These are phyloP conservation scores for Phortica okadai DNA, from an alignment of 2,888 invertebrate genomes.

Conservation along the genomic window DNA sequence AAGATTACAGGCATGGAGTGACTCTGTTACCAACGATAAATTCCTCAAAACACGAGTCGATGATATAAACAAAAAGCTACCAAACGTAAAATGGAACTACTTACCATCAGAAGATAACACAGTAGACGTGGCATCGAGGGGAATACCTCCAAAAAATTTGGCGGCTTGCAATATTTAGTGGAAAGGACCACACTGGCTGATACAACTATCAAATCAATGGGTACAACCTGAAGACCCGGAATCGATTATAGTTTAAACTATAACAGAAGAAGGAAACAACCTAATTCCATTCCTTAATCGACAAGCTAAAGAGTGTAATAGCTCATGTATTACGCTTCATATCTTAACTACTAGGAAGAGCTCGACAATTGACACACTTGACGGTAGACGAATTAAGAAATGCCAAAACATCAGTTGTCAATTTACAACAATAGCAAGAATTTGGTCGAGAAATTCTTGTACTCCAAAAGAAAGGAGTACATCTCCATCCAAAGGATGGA, in stretches of 20 bases:
- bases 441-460: no score
- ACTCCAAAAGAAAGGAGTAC: no score
- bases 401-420: background rate
- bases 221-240: background rate
- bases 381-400: background rate
- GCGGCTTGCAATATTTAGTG: background rate
- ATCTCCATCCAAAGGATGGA: no score
- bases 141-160: background rate
- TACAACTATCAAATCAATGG: background rate
- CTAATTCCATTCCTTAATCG: background rate
- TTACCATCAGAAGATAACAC: background rate
- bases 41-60: conserved; percentile 4
- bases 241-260: background rate
- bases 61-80: background rate
- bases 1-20: background rate
- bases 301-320: background rate
- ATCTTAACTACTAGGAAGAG: background rate
- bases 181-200: background rate
- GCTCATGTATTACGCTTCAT: background rate
- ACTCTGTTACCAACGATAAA: background rate
- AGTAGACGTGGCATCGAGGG: conserved; percentile 4
- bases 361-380: background rate
- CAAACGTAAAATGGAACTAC: background rate
- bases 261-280: background rate
- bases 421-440: no score